A percentile compares a stretch with the other conserved stretches of the same genome.
These are phyloP conservation scores for Dorcus parallelipipedus DNA, from an alignment of 2,888 invertebrate species.

Conservation along the genomic window DNA sequence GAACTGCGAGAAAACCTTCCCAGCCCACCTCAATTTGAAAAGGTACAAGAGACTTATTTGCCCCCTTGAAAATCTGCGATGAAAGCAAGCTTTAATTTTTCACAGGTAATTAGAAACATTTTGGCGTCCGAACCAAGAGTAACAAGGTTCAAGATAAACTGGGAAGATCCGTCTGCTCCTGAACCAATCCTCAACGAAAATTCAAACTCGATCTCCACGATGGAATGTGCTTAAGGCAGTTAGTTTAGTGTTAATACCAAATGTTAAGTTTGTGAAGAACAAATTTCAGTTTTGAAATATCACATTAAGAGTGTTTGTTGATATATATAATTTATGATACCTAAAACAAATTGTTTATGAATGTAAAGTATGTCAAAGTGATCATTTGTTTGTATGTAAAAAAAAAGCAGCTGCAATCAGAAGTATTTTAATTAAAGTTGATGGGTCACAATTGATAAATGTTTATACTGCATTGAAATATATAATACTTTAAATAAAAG, in stretches of 20 bases:
- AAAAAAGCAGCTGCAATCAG: no score
- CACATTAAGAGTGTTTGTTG: no score
- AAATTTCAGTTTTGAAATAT: no score
- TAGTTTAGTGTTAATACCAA: background rate
- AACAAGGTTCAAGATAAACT: conserved; percentile 95
- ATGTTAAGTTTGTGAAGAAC: no score
- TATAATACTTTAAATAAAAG: conserved; percentile 3
- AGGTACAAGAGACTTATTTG: conserved; percentile 57
- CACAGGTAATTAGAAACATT: conserved; percentile 68
- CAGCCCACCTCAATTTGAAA: conserved; percentile 86
- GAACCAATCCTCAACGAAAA: conserved; percentile 59
- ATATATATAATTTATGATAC: no score
- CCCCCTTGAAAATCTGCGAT: background rate
- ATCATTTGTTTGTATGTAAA: no score
- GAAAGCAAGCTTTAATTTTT: background rate
- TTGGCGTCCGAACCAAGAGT: conserved; percentile 89
- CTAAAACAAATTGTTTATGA: no score
- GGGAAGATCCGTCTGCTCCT: conserved; percentile 71
- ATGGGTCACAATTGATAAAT: no score
- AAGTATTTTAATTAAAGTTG: no score
- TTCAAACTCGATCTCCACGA: conserved; percentile 62
- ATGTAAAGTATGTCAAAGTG: no score
- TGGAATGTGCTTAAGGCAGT: conserved; percentile 53
- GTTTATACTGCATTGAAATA: background rate
- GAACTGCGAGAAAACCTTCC: conserved; percentile 95